These are phyloP conservation scores for Bombus sylvicola DNA, from an alignment of 1,140 invertebrate species.

Conservation along the genomic window DNA sequence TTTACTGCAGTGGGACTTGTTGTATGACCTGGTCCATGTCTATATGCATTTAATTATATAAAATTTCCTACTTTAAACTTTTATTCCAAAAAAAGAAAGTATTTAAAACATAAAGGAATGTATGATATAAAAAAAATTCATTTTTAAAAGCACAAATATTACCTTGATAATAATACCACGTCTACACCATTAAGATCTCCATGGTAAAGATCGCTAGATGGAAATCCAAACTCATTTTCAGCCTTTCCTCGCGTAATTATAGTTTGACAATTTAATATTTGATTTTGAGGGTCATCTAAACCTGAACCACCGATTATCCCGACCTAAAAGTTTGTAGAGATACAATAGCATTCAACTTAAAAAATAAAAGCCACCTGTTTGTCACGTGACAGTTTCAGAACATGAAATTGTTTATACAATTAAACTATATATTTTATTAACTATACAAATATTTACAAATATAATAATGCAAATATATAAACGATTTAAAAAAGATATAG, in stretches of 20 bases:
- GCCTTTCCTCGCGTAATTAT: slow-evolving; percentile 78
- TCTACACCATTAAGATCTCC: slow-evolving; percentile 90
- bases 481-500: background rate
- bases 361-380: slow-evolving; percentile 6
- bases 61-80: slow-evolving; percentile 6
- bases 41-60: slow-evolving; percentile 67
- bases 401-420: background rate
- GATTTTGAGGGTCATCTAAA: slow-evolving; percentile 89
- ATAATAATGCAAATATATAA: background rate
- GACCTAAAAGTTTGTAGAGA: slow-evolving; percentile 84
- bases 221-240: slow-evolving; percentile 92
- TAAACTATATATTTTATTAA: background rate
- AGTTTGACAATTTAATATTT: slow-evolving; percentile 88
- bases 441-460: background rate
- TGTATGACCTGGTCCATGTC: slow-evolving; percentile 94
- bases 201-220: slow-evolving; percentile 89
- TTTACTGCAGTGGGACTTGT: slow-evolving; percentile 94
- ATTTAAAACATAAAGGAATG: slow-evolving; percentile 8
- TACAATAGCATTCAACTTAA: background rate
- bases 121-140: background rate
- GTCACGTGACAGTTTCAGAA: background rate
- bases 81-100: background rate
- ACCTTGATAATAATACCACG: slow-evolving; percentile 92
- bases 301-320: slow-evolving; percentile 98
- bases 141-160: slow-evolving; percentile 16